Percentiles rank a stretch among this genome's conserved stretches.
These are phyloP conservation scores for Cotesia typhae DNA, from an alignment of 1,140 invertebrate genomes.

Conservation along the genomic window DNA sequence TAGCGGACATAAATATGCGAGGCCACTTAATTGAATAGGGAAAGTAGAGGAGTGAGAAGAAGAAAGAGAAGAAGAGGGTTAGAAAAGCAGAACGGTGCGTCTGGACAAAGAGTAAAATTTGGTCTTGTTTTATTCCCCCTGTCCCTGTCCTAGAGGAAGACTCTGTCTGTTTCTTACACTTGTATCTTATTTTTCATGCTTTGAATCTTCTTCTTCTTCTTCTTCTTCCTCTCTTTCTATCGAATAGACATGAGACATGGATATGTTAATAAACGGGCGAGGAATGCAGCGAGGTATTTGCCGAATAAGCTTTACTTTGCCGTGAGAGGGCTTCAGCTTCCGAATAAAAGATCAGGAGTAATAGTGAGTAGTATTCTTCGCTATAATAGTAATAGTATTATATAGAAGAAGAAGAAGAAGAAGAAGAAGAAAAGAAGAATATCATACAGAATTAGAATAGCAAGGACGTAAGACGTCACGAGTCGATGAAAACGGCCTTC, in stretches of 20 bases:
- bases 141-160: not conserved
- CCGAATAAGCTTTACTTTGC: slow-evolving; percentile 51
- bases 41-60: slow-evolving; percentile 44
- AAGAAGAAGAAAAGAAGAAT: too few relatives aligned
- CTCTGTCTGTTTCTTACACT: slow-evolving; percentile 21
- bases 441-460: not conserved
- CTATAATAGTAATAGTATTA: not conserved
- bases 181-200: slow-evolving; percentile 18
- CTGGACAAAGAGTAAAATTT: slow-evolving; percentile 41
- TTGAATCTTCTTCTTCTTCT: not conserved
- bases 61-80: slow-evolving; percentile 42
- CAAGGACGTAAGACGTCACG: slow-evolving; percentile 8
- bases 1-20: slow-evolving; percentile 64
- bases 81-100: slow-evolving; percentile 8
- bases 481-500: slow-evolving; percentile 14
- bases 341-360: slow-evolving; percentile 10
- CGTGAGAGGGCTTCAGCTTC: slow-evolving; percentile 25
- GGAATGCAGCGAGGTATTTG: slow-evolving; percentile 52
- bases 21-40: slow-evolving; percentile 64
- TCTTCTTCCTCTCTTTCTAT: slow-evolving; percentile 8
- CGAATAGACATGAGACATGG: slow-evolving; percentile 43
- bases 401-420: too few relatives aligned
- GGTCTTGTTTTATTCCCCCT: not conserved
- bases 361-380: not conserved
- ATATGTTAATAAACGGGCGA: slow-evolving; percentile 59